Conservation (phyloP, 2,888 invertebrate genomes). For the Metellina segmentata region DNA sequence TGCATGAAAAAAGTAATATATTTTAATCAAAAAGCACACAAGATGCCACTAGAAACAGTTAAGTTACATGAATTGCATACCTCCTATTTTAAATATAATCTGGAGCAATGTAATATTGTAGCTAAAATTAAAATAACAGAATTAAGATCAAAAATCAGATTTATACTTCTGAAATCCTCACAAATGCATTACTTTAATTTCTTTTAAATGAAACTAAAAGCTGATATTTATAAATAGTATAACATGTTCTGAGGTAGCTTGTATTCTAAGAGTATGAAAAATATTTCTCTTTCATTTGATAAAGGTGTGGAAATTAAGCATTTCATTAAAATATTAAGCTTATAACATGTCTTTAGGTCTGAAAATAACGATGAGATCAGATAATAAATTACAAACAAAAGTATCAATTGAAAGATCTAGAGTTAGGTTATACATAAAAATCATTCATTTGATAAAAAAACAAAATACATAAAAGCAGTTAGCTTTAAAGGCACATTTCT, state of each 20-base stretch:
- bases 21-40: too few relatives aligned
- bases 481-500: slow-evolving; percentile 55
- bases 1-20: too few relatives aligned
- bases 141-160: too few relatives aligned
- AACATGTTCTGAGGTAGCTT: slow-evolving; percentile 44
- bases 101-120: too few relatives aligned
- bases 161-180: too few relatives aligned
- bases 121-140: too few relatives aligned
- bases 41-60: too few relatives aligned
- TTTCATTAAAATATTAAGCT: too few relatives aligned
- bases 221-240: not conserved
- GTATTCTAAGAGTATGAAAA: slow-evolving; percentile 34
- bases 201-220: too few relatives aligned
- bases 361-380: not conserved
- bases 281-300: slow-evolving; percentile 5
- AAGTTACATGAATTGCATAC: too few relatives aligned
- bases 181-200: too few relatives aligned
- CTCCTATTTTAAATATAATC: too few relatives aligned
- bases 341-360: not conserved
- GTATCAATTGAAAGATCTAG: not conserved
- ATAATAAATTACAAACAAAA: not conserved
- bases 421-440: slow-evolving; percentile 4
- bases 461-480: slow-evolving; percentile 19
- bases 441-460: not conserved
- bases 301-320: not conserved